Evolutionary conservation across 2,797 vertebrate species (phyloP).

Genomic region (Chloroceryle amazona): DNA sequence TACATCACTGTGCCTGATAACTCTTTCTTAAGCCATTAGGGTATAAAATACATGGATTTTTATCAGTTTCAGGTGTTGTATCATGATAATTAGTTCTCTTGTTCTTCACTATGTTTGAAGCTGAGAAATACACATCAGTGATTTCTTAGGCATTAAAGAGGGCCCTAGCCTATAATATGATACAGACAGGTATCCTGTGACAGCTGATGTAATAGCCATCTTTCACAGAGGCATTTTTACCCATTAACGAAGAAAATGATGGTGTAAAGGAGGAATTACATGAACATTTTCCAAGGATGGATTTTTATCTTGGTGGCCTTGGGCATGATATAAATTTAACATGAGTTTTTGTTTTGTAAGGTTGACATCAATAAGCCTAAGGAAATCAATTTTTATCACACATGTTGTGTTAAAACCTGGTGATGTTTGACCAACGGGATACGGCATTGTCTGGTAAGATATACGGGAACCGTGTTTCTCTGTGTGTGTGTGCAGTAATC

Average conservation of each 20-base stretch:
- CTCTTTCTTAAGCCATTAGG: not conserved
- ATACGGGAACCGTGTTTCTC: not conserved
- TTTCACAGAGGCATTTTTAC: not conserved
- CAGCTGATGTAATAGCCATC: not conserved
- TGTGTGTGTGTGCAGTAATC: not conserved
- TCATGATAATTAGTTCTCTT: not conserved
- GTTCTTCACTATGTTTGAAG: not conserved
- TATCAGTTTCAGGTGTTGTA: not conserved
- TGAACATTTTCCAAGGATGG: not conserved
- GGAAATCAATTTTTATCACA: not conserved
- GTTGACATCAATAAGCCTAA: not conserved
- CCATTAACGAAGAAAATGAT: not conserved
- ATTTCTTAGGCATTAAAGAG: not conserved
- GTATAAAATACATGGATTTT: not conserved
- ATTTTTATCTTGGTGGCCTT: constrained; percentile 6
- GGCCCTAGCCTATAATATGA: not conserved
- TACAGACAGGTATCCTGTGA: not conserved
- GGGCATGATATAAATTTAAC: not conserved
- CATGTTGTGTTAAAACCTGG: not conserved
- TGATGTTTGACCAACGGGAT: not conserved
- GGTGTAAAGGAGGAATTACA: not conserved
- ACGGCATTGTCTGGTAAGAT: not conserved
- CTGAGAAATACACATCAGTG: not conserved
- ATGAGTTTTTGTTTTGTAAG: constrained; percentile 17
- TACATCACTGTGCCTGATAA: not conserved